Base-by-base conservation (phyloP, 2,797 vertebrate genomes). In the Pipistrellus kuhlii region DNA sequence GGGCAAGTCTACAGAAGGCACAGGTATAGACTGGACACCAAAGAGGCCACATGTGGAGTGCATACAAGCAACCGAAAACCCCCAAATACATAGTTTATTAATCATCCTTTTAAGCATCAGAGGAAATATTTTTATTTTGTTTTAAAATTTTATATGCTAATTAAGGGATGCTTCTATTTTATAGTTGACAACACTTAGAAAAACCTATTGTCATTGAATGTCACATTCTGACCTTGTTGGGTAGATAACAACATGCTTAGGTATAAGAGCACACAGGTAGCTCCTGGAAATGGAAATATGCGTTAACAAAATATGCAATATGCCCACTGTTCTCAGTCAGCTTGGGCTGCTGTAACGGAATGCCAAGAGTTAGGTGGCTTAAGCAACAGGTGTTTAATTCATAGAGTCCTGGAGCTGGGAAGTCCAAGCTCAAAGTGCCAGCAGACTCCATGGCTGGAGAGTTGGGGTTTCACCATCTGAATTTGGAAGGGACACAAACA, bases 141-240 rank as follows among this genome's bases (percentile, higher is more conserved):
- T 78, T 82, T 87, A 84, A 76, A 7, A 53, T 92, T 41, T 88
- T 55, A 75, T 66, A 18, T 82, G 72, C 64, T 72, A 75, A 78
- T 92, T 64, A 88, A 94, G 17, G 21, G 84, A 55, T 69, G 62
- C 46, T 94, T 85, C 83, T 93, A 95, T 96, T 89, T 96, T 84
- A 76, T 18, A 89, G 83, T 84, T 90, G 86, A 71, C 86, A 92
- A 86, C 46, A 69, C 53, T 75, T 88, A 92, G 41, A 84, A 95
- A 96, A 96, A 96, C 18, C 53, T 91, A 66, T 80, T 88, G 20
- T 48, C n/a, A 53, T 20, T 71, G 48, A 66, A 81, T 27, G 55
- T 87, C 38, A 77, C 13, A 55, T 81, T 51, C 38, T 95, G 71
- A 80, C 17, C 27, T 76, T 90, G 55, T 95, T 92, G 76, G 83